phyloP scores from a whole-genome alignment of 2,888 invertebrate genomes.

The Orthosia gothica region DNA sequence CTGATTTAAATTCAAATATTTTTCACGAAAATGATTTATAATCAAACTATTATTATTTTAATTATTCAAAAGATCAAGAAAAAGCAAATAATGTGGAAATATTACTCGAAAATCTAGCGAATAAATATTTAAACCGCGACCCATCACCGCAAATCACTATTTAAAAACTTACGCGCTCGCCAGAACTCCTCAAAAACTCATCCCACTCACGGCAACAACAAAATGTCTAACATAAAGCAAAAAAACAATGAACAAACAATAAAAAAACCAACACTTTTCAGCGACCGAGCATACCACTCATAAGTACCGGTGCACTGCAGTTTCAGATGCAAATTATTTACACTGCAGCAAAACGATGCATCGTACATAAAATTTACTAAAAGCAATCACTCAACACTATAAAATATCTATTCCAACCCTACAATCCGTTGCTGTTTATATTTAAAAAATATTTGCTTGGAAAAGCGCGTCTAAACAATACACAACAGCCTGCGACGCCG shows the following conservation, averaged over 20 bases:
- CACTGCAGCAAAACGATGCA: slow-evolving; percentile 85
- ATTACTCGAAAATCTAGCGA: not conserved
- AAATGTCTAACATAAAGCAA: slow-evolving; percentile 74
- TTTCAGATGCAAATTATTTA: slow-evolving; percentile 89
- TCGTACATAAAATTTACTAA: slow-evolving; percentile 71
- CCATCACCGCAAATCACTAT: slow-evolving; percentile 28
- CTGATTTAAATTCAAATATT: not conserved
- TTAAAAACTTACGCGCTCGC: slow-evolving; percentile 69
- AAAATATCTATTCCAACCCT: slow-evolving; percentile 54
- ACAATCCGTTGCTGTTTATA: slow-evolving; percentile 70
- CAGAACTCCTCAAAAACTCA: slow-evolving; percentile 72
- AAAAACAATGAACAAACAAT: slow-evolving; percentile 76
- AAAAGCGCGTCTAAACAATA: slow-evolving; percentile 89
- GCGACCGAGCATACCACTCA: slow-evolving; percentile 88
- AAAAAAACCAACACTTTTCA: slow-evolving; percentile 84
- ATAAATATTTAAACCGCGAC: slow-evolving; percentile 16
- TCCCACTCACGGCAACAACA: slow-evolving; percentile 78
- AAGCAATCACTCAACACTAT: slow-evolving; percentile 57
- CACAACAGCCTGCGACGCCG: slow-evolving; percentile 90
- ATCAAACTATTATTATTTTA: not conserved
- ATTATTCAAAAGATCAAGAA: not conserved
- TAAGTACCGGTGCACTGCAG: slow-evolving; percentile 86
- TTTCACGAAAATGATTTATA: not conserved
- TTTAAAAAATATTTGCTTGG: slow-evolving; percentile 82
- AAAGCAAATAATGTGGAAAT: not conserved